These are phyloP conservation scores for Elachura formosa DNA, from an alignment of 2,113 vertebrate species.

Conservation along the genomic window DNA sequence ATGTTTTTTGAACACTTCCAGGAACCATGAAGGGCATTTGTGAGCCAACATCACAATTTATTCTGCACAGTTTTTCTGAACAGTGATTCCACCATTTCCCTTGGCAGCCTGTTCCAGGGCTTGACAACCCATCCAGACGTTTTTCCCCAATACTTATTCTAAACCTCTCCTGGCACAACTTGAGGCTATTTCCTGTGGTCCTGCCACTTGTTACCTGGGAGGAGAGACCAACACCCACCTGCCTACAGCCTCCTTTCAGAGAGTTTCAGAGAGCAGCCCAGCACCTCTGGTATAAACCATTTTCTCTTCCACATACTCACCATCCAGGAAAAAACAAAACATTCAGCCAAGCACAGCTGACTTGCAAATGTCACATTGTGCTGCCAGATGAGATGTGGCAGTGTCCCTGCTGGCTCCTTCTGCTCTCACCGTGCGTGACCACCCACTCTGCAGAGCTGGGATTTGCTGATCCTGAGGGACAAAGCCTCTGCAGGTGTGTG, in stretches of 20 bases:
- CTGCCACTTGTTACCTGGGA: background rate
- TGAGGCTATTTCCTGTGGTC: background rate
- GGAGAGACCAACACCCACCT: background rate
- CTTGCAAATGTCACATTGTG: background rate
- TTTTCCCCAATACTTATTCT: background rate
- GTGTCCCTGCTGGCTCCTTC: background rate
- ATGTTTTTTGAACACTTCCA: background rate
- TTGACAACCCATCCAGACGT: background rate
- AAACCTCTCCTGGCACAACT: background rate
- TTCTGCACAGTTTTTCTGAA: background rate
- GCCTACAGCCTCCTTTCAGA: background rate
- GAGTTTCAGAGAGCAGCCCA: background rate
- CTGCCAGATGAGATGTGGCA: background rate
- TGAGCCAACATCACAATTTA: fast-evolving
- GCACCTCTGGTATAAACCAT: background rate
- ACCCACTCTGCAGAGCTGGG: background rate
- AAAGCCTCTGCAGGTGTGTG: background rate
- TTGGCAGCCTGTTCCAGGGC: background rate
- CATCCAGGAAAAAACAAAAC: background rate
- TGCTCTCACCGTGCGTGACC: background rate
- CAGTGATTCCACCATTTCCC: background rate
- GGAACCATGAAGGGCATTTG: background rate
- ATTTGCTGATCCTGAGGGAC: background rate
- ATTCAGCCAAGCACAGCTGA: background rate
- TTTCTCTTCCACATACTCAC: background rate